phyloP scores from a whole-genome alignment of 2,113 vertebrate species.

The Nansenia antarctica region DNA sequence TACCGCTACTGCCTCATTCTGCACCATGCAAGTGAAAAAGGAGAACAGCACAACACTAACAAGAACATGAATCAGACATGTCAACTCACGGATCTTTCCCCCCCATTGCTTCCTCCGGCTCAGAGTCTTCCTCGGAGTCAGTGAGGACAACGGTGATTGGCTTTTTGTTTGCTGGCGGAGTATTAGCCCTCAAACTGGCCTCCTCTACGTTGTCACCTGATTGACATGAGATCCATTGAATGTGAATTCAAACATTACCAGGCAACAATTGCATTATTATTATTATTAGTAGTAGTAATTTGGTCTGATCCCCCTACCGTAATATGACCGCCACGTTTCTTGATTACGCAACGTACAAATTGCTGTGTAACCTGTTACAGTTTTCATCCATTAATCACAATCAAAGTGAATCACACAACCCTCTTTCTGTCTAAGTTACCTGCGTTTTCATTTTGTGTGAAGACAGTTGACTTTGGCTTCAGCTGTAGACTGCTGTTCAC shows the following conservation, averaged over 20 bases:
- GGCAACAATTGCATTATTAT: too few species aligned
- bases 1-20: neutral
- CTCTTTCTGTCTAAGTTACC: constrained; percentile 40
- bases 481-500: constrained; percentile 67
- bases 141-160: constrained; percentile 14
- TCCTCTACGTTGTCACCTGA: constrained; percentile 41
- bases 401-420: too few species aligned
- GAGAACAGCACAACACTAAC: neutral
- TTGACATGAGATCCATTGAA: too few species aligned
- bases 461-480: constrained; percentile 29
- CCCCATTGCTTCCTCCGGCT: neutral
- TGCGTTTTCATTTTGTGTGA: constrained; percentile 2
- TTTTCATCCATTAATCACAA: too few species aligned
- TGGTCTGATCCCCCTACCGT: too few species aligned
- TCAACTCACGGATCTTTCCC: constrained; percentile 42
- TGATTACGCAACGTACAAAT: too few species aligned
- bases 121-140: constrained; percentile 68
- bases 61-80: neutral
- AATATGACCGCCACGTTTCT: too few species aligned
- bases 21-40: neutral
- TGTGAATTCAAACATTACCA: neutral
- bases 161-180: constrained; percentile 5
- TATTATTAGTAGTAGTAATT: too few species aligned
- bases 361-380: too few species aligned
- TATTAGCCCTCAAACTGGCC: constrained; percentile 36